Conservation (phyloP, 1,140 invertebrate species). For the Proctacanthus coquilletti region DNA sequence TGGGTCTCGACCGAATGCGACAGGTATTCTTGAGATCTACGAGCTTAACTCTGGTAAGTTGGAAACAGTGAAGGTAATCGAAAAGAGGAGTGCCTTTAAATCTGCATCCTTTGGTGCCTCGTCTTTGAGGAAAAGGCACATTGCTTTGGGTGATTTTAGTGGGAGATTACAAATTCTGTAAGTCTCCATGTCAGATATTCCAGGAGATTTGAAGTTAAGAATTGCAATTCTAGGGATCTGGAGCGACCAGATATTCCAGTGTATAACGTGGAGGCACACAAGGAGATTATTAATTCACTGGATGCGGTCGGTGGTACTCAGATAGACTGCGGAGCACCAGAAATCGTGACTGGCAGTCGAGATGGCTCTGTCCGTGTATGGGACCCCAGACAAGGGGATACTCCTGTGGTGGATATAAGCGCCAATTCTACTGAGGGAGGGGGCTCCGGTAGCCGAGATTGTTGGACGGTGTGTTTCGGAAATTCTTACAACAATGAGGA, state of each 20-base stretch:
- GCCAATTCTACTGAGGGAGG: slow-evolving; percentile 44
- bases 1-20: slow-evolving; percentile 68
- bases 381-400: slow-evolving; percentile 81
- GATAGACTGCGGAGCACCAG: slow-evolving; percentile 75
- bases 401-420: slow-evolving; percentile 78
- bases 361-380: slow-evolving; percentile 91
- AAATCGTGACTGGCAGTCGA: slow-evolving; percentile 84
- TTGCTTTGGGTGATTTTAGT: slow-evolving; percentile 85
- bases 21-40: slow-evolving; percentile 76
- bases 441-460: slow-evolving; percentile 53
- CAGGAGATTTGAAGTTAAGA: not conserved
- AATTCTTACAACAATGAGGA: slow-evolving; percentile 78
- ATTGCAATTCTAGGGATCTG: slow-evolving; percentile 50
- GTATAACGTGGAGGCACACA: slow-evolving; percentile 72
- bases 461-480: slow-evolving; percentile 77
- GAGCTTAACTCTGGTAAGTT: slow-evolving; percentile 59
- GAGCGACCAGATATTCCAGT: slow-evolving; percentile 52
- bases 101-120: slow-evolving; percentile 87
- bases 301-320: slow-evolving; percentile 82
- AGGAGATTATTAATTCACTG: slow-evolving; percentile 79
- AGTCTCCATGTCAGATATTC: slow-evolving; percentile 10
- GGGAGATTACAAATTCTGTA: slow-evolving; percentile 75
- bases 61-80: slow-evolving; percentile 54
- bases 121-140: slow-evolving; percentile 53
- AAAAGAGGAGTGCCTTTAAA: slow-evolving; percentile 71